Evolutionary conservation across 2,113 vertebrate species (phyloP), one percentile per base, ranked within the genome.

Genomic region (Ochotona curzoniae): DNA sequence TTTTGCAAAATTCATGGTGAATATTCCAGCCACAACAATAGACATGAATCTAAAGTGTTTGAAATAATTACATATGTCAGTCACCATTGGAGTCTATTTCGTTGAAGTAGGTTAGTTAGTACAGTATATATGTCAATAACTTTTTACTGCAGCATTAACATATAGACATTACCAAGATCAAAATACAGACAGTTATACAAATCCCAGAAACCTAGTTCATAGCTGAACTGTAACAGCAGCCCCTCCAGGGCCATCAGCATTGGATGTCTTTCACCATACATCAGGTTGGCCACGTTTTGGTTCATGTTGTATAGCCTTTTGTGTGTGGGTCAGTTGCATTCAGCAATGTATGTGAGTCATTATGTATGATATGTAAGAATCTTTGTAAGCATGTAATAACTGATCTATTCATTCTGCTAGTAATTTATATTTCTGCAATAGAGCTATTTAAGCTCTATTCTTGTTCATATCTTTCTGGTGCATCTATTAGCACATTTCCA

Each of bases 1-100:
- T 73, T 71, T 83, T 94, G 88, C 79, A 83, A 35, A 83, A 79
- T 79, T 76, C 25, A 30, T 78, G 44, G n/a, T 78, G 51, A 49
- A 49, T 63, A 47, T 71, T 32, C 71, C 71, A 78, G 49, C 61
- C 51, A 87, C 28, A 30, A 23, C 4, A 51, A 87, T 54, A 32
- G 25, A 82, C 71, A 47, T 44, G 26, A 9, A 78, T 2, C 18
- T 49, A 38, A 67, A 2, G 51, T 30, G 70, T 38, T 63, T 64
- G 44, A 14, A 94, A 61, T 67, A 86, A 60, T 49, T 81, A 30
- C 35, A 49, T 49, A 3, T n/a, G 63, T 66, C 25, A 78, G 13
- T 75, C 71, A 64, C 11, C 54, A 57, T 57, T 44, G 38, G 38
- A 44, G 38, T 44, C 38, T 44, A 44, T 44, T 83, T 81, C 80